Conservation (phyloP, 2,113 vertebrate genomes). For the Otis tarda region DNA sequence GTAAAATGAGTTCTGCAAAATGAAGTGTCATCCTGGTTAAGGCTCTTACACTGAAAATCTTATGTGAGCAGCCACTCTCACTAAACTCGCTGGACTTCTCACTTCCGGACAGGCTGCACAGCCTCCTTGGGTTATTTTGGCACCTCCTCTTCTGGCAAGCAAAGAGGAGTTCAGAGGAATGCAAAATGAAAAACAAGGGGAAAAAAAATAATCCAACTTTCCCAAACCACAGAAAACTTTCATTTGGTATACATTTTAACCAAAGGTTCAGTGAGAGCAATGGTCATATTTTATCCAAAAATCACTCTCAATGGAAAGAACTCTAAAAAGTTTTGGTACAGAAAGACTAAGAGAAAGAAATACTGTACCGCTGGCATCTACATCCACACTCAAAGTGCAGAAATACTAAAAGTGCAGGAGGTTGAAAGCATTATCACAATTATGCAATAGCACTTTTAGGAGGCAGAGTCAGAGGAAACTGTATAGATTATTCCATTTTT, state of each 20-base stretch:
- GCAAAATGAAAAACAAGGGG: background rate
- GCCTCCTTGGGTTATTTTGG: background rate
- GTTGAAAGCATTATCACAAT: background rate
- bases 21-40: background rate
- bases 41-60: background rate
- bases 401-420: background rate
- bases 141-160: conserved; percentile 12
- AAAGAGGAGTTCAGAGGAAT: conserved; percentile 11
- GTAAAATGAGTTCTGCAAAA: background rate
- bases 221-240: conserved; percentile 36
- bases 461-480: background rate
- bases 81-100: background rate
- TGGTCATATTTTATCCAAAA: background rate
- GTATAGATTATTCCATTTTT: background rate
- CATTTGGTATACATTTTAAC: conserved; percentile 5
- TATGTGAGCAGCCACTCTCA: background rate
- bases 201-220: background rate
- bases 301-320: background rate
- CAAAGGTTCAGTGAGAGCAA: background rate
- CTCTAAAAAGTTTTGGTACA: background rate
- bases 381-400: background rate
- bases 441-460: background rate
- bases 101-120: background rate
- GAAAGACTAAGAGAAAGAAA: background rate
- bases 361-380: background rate